These are phyloP conservation scores for Nannospalax galili DNA, from an alignment of 2,113 vertebrate species.

Conservation along the genomic window DNA sequence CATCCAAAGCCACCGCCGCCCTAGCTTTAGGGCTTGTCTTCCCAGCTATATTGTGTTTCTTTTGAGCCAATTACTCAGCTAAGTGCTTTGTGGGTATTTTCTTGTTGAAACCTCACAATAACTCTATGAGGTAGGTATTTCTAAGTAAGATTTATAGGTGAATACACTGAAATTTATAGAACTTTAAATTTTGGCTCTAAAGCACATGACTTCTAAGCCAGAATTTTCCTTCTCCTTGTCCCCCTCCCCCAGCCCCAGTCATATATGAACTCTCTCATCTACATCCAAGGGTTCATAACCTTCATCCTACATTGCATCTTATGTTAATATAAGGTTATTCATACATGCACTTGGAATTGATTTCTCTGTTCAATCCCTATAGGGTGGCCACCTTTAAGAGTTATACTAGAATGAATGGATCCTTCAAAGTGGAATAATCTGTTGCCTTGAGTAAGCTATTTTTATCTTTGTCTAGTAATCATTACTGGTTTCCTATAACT, in stretches of 20 bases:
- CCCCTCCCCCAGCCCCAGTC: not conserved
- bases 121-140: not conserved
- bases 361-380: constrained; percentile 37
- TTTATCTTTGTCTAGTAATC: constrained; percentile 12
- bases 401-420: not conserved
- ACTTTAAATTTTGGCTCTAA: constrained; percentile 11
- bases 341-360: constrained; percentile 62
- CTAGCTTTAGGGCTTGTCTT: constrained; percentile 60
- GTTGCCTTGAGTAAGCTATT: constrained; percentile 13
- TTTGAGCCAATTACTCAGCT: not conserved
- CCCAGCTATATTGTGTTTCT: not conserved
- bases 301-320: not conserved
- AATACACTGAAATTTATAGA: constrained; percentile 37
- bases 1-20: not conserved
- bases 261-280: not conserved
- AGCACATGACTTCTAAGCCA: constrained; percentile 8
- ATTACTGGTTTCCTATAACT: not conserved
- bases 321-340: constrained; percentile 52
- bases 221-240: not conserved
- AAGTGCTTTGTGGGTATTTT: constrained; percentile 25
- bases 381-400: not conserved
- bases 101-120: constrained; percentile 37
- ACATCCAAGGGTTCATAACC: not conserved
- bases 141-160: constrained; percentile 9
- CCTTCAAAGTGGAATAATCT: constrained; percentile 22